Percentiles rank a stretch among this genome's conserved stretches.
Conservation (phyloP, 64 coral and sea anemone genomes). For the Stichodactyla helianthus region DNA sequence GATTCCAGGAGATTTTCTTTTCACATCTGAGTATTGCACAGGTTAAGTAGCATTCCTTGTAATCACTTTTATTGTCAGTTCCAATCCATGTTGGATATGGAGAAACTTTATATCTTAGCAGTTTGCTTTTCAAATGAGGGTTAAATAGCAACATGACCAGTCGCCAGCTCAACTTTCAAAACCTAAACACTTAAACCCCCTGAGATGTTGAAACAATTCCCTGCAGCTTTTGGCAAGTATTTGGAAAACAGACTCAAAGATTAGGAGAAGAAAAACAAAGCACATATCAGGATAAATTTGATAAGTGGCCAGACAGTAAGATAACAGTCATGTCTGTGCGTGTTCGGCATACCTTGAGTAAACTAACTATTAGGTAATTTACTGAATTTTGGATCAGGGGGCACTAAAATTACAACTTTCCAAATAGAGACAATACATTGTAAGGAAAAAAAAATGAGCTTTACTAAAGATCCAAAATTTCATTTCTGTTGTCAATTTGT, state of each 20-base stretch:
- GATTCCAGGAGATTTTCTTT: not conserved
- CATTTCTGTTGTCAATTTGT: no score
- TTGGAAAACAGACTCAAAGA: not conserved
- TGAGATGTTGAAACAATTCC: conserved; percentile 12
- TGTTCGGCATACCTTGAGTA: no score
- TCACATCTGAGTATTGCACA: not conserved
- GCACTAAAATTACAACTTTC: no score
- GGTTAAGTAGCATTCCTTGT: not conserved
- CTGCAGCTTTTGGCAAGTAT: not conserved
- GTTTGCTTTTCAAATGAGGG: conserved; percentile 12
- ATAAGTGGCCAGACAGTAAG: not conserved
- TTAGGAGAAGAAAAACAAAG: not conserved
- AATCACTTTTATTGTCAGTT: not conserved
- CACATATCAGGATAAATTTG: not conserved
- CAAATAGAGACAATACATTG: no score
- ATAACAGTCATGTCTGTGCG: no score
- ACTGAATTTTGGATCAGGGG: no score
- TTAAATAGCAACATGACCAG: conserved; percentile 22
- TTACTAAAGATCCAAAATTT: no score
- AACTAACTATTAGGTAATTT: no score
- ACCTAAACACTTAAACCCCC: conserved; percentile 4
- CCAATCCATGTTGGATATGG: not conserved
- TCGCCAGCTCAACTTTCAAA: not conserved
- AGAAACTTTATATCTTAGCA: conserved; percentile 14
- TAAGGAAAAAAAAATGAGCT: no score